Conservation (phyloP, 1,140 invertebrate species). For the Phortica variegata region DNA sequence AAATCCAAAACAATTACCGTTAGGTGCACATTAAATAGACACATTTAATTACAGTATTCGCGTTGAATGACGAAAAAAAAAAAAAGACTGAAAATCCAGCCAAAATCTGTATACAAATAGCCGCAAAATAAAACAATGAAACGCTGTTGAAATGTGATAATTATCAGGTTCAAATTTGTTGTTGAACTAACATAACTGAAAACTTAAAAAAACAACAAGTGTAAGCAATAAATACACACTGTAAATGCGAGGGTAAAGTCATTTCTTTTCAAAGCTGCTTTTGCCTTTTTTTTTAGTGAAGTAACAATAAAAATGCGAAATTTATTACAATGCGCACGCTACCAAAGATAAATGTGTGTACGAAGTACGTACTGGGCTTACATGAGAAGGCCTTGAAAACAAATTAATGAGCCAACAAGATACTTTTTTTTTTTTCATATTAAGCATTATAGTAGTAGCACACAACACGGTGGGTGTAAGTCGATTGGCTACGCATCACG, state of each 20-base stretch:
- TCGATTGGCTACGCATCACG: slow-evolving; percentile 34
- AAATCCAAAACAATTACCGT: too few relatives aligned
- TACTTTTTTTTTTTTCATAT: too few relatives aligned
- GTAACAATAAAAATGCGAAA: too few relatives aligned
- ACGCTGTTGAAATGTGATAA: slow-evolving; percentile 44
- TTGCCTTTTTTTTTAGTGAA: slow-evolving; percentile 11
- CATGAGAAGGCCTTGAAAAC: slow-evolving; percentile 41
- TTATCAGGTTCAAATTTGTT: slow-evolving; percentile 25
- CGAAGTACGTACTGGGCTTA: slow-evolving; percentile 13
- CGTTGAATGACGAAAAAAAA: slow-evolving; percentile 7
- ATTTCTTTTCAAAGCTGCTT: slow-evolving; percentile 4
- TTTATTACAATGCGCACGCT: too few relatives aligned
- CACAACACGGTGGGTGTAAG: slow-evolving; percentile 1
- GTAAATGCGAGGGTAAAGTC: slow-evolving; percentile 18
- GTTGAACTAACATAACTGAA: slow-evolving; percentile 22
- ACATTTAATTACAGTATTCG: slow-evolving; percentile 42
- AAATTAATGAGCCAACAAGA: slow-evolving; percentile 46
- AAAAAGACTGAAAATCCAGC: neutral
- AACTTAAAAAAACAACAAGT: slow-evolving; percentile 12
- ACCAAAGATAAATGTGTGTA: slow-evolving; percentile 7
- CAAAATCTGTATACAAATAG: neutral
- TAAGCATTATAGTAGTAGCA: slow-evolving; percentile 3
- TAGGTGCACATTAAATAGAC: too few relatives aligned
- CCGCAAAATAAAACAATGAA: slow-evolving; percentile 16
- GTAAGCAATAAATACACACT: slow-evolving; percentile 3